phyloP scores from a whole-genome alignment of 64 coral and sea anemone genomes.

The Stichodactyla helianthus region DNA sequence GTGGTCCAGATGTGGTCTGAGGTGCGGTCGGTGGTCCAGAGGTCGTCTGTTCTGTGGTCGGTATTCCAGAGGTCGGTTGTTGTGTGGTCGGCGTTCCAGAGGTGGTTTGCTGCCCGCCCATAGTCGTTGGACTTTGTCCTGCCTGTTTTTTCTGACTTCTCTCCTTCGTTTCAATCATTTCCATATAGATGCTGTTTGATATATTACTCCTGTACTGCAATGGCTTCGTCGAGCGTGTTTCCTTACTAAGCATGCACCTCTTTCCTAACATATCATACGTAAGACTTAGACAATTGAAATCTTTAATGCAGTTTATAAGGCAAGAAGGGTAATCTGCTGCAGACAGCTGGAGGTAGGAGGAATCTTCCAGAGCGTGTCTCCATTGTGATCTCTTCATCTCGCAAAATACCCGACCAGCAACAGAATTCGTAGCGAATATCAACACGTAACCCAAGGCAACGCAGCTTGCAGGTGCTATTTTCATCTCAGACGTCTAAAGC shows the following conservation, averaged over 20 bases:
- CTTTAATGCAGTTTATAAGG: background rate
- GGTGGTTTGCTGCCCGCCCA: background rate
- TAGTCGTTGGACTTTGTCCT: no score
- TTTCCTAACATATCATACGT: background rate
- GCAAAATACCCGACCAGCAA: background rate
- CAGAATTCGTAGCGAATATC: background rate
- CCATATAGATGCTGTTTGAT: background rate
- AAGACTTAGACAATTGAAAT: background rate
- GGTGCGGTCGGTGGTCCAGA: background rate
- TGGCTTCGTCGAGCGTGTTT: background rate
- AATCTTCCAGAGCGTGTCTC: background rate
- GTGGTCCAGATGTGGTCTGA: background rate
- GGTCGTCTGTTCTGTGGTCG: background rate
- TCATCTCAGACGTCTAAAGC: background rate
- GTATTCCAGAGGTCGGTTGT: background rate
- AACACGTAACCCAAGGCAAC: background rate
- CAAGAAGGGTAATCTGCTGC: background rate
- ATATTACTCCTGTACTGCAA: background rate
- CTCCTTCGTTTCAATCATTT: background rate
- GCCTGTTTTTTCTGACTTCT: background rate
- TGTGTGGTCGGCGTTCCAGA: background rate
- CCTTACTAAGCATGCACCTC: background rate
- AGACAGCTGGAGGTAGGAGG: background rate
- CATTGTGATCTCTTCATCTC: background rate
- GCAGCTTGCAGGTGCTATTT: background rate